A percentile compares a stretch with the other conserved stretches of the same genome.
Evolutionary conservation across 2,797 vertebrate genomes (phyloP).

Genomic region (Rallus crepitans): DNA sequence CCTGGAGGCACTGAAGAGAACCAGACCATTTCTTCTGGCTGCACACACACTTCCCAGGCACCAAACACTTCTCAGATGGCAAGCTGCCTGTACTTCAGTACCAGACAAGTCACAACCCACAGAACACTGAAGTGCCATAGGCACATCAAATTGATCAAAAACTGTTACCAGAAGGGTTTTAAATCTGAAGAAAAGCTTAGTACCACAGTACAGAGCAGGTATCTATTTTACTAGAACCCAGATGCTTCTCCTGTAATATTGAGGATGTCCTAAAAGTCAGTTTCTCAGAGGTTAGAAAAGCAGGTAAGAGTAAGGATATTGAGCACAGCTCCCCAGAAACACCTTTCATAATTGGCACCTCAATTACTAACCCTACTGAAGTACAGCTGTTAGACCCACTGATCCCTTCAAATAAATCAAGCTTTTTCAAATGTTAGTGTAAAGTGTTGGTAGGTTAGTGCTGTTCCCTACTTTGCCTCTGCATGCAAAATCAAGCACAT

Average conservation of each 20-base stretch:
- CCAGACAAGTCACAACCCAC: neutral
- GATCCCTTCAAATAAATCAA: neutral
- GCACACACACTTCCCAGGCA: rapidly evolving
- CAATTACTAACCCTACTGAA: neutral
- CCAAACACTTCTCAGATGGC: neutral
- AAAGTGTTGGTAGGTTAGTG: neutral
- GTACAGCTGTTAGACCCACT: neutral
- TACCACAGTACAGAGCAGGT: neutral
- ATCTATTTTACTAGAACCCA: neutral
- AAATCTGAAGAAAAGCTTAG: neutral
- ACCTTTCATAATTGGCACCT: neutral
- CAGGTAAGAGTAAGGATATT: neutral
- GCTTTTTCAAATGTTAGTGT: too few species aligned
- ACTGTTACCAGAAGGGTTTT: neutral
- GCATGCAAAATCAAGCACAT: neutral
- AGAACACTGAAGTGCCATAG: neutral
- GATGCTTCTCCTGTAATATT: neutral
- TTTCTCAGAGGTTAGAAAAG: neutral
- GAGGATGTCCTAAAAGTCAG: neutral
- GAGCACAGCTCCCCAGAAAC: neutral
- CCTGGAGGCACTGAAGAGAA: neutral
- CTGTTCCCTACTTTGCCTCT: neutral
- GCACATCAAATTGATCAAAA: neutral
- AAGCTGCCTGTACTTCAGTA: neutral
- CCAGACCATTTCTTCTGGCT: neutral